Evolutionary conservation across 2,797 vertebrate species (phyloP), one percentile per base, ranked within the genome.

Genomic region (Thalassophryne amazonica): DNA sequence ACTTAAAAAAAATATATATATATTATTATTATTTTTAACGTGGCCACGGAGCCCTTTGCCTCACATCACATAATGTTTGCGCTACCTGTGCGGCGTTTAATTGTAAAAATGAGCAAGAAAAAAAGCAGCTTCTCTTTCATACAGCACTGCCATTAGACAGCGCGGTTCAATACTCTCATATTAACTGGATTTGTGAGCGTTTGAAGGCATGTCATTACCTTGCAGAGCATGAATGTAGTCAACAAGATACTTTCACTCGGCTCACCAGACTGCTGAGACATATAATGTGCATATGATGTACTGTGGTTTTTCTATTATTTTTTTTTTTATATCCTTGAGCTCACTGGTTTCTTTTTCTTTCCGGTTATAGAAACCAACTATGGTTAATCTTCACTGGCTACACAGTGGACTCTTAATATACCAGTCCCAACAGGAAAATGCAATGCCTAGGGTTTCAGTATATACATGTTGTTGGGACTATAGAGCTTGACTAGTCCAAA

Each of bases 331-430:
- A 49, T 15, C 7, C 5, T n/a, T 55, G 36, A 57, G 33, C 36
- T 48, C n/a, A n/a, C n/a, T n/a, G n/a, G n/a, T 40, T 32, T 47
- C 20, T 60, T n/a, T 33, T 23, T 17, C 33, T 2, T 32, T 47
- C 5, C 53, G 16, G 28, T 45, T 32, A 27, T 47, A 30, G 39
- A 24, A 17, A 28, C 46, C 33, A 50, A 11, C 11, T 13, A 14
- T 4, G n/a, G 45, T 52, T 52, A 58, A 55, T 38, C 48, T 20
- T 22, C 23, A 8, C 10, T 33, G 37, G 18, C 30, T 45, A n/a
- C 16, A 54, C 19, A 23, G 22, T 14, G 24, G 24, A 39, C 40
- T 47, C 21, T 51, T 24, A 41, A 51, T 60, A 6, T 37, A 22
- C 13, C n/a, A n/a, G n/a, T n/a, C n/a, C n/a, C n/a, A n/a, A n/a